phyloP scores from a whole-genome alignment of 2,113 vertebrate genomes.

The Hemicordylus capensis region DNA sequence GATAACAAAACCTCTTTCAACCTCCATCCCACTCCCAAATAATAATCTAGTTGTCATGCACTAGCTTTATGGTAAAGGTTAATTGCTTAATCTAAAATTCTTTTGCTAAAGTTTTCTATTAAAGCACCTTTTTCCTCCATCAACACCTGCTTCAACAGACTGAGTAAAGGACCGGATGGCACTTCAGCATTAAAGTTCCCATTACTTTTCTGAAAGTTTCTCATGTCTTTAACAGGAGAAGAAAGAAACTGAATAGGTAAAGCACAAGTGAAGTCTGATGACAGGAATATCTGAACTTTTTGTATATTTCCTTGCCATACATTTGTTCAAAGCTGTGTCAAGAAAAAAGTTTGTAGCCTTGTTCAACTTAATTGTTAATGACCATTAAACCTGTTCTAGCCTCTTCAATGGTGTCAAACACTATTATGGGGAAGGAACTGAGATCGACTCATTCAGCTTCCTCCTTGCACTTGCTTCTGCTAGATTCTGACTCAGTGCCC shows the following conservation, averaged over 20 bases:
- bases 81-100: slow-evolving; percentile 44
- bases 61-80: not conserved
- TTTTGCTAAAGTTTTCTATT: slow-evolving; percentile 44
- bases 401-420: no score
- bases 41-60: slow-evolving; percentile 28
- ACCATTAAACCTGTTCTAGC: no score
- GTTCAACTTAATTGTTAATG: no score
- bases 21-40: slow-evolving; percentile 2
- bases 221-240: not conserved
- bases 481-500: no score
- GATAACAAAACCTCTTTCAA: not conserved
- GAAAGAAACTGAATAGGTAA: not conserved
- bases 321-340: no score
- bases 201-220: not conserved
- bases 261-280: no score
- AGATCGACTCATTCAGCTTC: no score
- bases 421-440: no score
- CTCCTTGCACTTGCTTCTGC: no score
- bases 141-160: not conserved
- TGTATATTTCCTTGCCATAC: no score
- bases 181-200: not conserved
- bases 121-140: not conserved
- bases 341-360: no score
- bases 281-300: no score
- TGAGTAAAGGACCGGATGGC: not conserved